These are phyloP conservation scores for Thaumetopoea pityocampa DNA, from an alignment of 1,140 invertebrate genomes.

Conservation along the genomic window DNA sequence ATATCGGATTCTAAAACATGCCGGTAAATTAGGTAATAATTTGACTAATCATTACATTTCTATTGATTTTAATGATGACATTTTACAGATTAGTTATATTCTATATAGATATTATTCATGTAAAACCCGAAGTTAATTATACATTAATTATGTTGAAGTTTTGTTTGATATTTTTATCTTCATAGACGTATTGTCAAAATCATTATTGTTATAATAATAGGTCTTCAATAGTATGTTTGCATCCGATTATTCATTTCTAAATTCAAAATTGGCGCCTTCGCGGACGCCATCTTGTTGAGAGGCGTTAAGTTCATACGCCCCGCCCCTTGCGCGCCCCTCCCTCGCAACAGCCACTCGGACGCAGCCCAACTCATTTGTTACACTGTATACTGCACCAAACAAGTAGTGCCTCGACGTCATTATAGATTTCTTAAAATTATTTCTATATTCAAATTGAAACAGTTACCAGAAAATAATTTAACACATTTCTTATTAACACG, in stretches of 20 bases:
- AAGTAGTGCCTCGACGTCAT: slow-evolving; percentile 33
- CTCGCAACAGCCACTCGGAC: slow-evolving; percentile 63
- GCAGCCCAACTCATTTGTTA: slow-evolving; percentile 74
- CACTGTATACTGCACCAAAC: slow-evolving; percentile 55
- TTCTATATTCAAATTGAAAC: background rate
- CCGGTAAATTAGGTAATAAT: too few species aligned
- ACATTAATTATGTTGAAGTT: too few species aligned
- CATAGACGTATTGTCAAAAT: too few species aligned
- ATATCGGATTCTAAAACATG: too few species aligned
- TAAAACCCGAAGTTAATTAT: too few species aligned
- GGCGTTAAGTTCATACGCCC: slow-evolving; percentile 54
- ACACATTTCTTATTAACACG: too few species aligned
- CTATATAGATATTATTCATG: too few species aligned
- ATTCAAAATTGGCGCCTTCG: slow-evolving; percentile 58
- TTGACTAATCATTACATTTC: too few species aligned
- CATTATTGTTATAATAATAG: too few species aligned
- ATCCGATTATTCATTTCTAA: slow-evolving; percentile 11
- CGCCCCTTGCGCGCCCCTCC: slow-evolving; percentile 53
- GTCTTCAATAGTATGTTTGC: background rate
- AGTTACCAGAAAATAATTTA: too few species aligned
- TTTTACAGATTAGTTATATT: too few species aligned
- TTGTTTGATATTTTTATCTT: background rate
- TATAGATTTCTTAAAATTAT: background rate
- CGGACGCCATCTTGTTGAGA: slow-evolving; percentile 73
- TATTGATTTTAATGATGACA: too few species aligned